phyloP scores from a whole-genome alignment of 2,797 vertebrate species.

The Falco berigora region DNA sequence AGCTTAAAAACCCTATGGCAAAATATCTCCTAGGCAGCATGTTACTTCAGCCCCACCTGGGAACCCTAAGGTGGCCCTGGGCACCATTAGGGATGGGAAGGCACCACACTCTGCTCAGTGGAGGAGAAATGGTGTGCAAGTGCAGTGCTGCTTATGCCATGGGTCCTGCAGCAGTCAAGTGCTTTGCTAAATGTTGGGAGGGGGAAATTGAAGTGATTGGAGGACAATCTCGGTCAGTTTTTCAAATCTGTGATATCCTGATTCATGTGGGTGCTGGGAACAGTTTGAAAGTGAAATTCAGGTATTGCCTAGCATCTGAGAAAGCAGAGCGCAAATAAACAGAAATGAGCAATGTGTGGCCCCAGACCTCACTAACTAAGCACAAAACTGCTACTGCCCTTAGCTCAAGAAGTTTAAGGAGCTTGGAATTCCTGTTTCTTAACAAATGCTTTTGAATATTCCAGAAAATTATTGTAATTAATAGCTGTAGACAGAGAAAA shows the following conservation, averaged over 20 bases:
- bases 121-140: not conserved
- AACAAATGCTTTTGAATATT: not conserved
- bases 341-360: not conserved
- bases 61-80: not conserved
- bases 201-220: not conserved
- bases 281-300: not conserved
- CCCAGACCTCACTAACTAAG: not conserved
- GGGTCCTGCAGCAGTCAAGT: not conserved
- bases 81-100: rapidly evolving
- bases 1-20: not conserved
- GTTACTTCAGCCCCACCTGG: rapidly evolving
- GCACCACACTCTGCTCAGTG: not conserved
- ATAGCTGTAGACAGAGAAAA: not conserved
- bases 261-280: not conserved
- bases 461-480: not conserved
- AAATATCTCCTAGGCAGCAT: not conserved
- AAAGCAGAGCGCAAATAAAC: not conserved
- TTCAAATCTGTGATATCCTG: not conserved
- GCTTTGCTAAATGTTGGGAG: not conserved
- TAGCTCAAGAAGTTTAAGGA: not conserved
- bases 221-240: not conserved
- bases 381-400: not conserved
- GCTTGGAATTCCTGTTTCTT: not conserved
- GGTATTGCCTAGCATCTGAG: not conserved
- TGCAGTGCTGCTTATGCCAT: rapidly evolving